phyloP scores from a whole-genome alignment of 2,113 vertebrate species.

The Sardina pilchardus region DNA sequence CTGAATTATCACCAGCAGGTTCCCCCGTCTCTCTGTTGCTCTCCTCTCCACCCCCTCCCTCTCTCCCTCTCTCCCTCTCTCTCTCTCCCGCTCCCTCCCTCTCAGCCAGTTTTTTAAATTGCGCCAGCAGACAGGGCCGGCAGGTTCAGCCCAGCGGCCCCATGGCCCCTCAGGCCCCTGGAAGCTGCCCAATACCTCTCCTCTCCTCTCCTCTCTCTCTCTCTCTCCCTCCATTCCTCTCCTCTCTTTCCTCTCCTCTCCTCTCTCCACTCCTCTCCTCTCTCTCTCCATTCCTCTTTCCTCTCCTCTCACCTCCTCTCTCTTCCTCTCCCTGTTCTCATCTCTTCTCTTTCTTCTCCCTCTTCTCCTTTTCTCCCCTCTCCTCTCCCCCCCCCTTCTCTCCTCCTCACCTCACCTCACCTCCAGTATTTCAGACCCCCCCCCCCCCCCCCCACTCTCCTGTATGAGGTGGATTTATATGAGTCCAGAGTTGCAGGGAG shows the following conservation, averaged over 20 bases:
- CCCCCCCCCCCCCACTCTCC: not conserved
- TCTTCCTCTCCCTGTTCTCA: constrained; percentile 51
- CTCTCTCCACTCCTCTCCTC: not conserved
- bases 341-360: not conserved
- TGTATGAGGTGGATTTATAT: not conserved
- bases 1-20: constrained; percentile 41
- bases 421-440: not conserved
- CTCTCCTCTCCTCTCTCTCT: constrained; percentile 4
- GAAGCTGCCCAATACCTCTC: constrained; percentile 38
- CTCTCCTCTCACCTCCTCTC: constrained; percentile 39
- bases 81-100: not conserved
- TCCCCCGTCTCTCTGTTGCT: constrained; percentile 31
- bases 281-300: constrained; percentile 26
- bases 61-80: not conserved
- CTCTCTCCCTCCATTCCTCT: constrained; percentile 39
- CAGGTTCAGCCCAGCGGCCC: constrained; percentile 29
- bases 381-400: not conserved
- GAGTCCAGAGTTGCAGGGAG: not conserved
- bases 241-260: not conserved
- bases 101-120: constrained; percentile 32
- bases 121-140: constrained; percentile 21
- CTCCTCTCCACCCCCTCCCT: not conserved
- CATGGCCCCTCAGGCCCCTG: constrained; percentile 30
- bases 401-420: not conserved
- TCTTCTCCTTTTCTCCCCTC: not conserved